Percentiles rank a stretch among this genome's conserved stretches.
Evolutionary conservation across 2,797 vertebrate species (phyloP).

Genomic region (Luscinia megarhynchos): DNA sequence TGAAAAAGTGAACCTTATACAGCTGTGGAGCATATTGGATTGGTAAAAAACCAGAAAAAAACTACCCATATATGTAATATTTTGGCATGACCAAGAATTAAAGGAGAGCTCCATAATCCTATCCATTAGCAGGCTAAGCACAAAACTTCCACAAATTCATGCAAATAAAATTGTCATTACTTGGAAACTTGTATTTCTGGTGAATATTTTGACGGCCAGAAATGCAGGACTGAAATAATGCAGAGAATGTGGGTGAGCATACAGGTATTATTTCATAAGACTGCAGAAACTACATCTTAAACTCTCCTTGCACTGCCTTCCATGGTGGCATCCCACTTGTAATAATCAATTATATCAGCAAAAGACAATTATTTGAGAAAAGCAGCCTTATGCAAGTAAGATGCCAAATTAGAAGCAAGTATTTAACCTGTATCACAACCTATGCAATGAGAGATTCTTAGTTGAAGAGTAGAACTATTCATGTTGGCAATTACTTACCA

Average conservation of each 20-base stretch:
- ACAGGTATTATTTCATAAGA: background rate
- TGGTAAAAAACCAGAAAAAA: background rate
- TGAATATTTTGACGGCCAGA: background rate
- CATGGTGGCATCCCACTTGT: background rate
- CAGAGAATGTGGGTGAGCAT: background rate
- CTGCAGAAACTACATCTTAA: background rate
- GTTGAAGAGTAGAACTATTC: background rate
- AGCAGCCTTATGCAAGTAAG: background rate
- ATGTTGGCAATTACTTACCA: background rate
- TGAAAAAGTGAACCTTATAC: background rate
- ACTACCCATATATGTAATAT: rapidly evolving
- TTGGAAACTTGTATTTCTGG: background rate
- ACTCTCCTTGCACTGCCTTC: background rate
- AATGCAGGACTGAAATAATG: background rate
- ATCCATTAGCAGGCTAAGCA: background rate
- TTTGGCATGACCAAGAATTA: background rate
- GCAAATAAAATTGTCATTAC: background rate
- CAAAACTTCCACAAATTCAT: background rate
- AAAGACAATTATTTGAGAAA: background rate
- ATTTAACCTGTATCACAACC: background rate
- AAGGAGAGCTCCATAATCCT: background rate
- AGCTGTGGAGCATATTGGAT: background rate
- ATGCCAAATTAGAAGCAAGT: background rate
- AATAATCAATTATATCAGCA: background rate
- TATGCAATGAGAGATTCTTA: background rate